Percentiles rank a stretch among this genome's conserved stretches.
Conservation (phyloP, 2,797 vertebrate genomes). For the Schizothorax lantsangensis region DNA sequence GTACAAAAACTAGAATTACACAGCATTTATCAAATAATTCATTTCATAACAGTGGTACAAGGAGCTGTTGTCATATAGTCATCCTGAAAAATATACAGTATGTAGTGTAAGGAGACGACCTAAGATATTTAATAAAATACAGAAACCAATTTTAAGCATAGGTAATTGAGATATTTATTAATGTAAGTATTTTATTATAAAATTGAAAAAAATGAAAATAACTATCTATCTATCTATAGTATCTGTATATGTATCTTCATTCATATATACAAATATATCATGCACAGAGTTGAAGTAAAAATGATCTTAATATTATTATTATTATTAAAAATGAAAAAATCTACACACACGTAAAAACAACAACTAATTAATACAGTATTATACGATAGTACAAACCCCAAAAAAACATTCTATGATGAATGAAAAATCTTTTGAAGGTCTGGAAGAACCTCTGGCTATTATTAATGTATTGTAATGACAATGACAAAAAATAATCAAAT, state of each 20-base stretch:
- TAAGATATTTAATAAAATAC: neutral
- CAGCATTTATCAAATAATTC: neutral
- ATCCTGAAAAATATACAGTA: neutral
- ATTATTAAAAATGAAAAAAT: neutral
- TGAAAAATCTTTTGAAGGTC: neutral
- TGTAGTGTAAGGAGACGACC: neutral
- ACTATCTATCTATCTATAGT: too few relatives aligned
- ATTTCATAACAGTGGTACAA: neutral
- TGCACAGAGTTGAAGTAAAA: neutral
- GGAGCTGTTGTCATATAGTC: neutral
- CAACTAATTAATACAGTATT: neutral
- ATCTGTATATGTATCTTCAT: too few relatives aligned
- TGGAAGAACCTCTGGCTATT: conserved; percentile 13
- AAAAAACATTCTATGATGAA: neutral
- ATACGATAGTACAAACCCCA: neutral
- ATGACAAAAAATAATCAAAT: neutral
- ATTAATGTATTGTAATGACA: neutral
- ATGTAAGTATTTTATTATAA: too few relatives aligned
- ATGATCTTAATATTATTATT: too few relatives aligned
- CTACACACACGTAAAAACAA: neutral
- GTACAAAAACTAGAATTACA: neutral
- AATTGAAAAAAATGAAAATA: too few relatives aligned
- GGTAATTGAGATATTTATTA: neutral
- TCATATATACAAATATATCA: neutral
- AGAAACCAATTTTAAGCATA: neutral